phyloP scores from a whole-genome alignment of 2,113 vertebrate species.

The Phyllostomus hastatus region DNA sequence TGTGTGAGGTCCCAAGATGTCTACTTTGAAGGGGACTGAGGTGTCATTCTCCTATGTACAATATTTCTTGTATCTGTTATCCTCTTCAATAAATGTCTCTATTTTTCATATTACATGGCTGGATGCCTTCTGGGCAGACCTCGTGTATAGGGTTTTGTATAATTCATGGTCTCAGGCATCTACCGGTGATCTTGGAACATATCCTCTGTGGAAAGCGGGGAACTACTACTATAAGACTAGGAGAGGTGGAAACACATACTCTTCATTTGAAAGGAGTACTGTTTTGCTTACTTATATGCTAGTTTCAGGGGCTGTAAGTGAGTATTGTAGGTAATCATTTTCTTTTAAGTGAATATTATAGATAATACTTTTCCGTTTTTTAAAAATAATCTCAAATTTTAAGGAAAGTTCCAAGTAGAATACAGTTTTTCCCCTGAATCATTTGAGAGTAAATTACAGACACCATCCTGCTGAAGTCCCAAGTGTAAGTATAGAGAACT shows the following conservation, averaged over 20 bases:
- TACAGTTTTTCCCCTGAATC: neutral
- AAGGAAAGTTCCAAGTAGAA: neutral
- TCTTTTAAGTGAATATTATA: conserved; percentile 22
- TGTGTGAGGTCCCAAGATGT: too few species aligned
- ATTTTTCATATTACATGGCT: too few species aligned
- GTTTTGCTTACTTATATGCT: conserved; percentile 19
- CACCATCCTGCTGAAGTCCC: neutral
- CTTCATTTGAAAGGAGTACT: conserved; percentile 13
- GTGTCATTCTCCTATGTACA: too few species aligned
- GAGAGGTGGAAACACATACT: neutral
- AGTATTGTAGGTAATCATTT: conserved; percentile 10
- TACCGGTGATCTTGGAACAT: neutral
- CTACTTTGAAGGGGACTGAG: too few species aligned
- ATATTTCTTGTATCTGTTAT: too few species aligned
- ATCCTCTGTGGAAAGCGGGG: neutral
- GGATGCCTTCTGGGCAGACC: too few species aligned
- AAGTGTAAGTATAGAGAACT: neutral
- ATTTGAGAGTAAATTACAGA: neutral
- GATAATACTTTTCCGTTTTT: neutral
- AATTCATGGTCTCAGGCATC: neutral
- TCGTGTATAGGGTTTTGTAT: neutral
- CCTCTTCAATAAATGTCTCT: too few species aligned
- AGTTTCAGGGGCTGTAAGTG: conserved; percentile 5
- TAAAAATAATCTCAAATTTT: neutral
- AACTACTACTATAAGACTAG: neutral